phyloP scores from a whole-genome alignment of 1,140 invertebrate species.

The Drosophila elegans region DNA sequence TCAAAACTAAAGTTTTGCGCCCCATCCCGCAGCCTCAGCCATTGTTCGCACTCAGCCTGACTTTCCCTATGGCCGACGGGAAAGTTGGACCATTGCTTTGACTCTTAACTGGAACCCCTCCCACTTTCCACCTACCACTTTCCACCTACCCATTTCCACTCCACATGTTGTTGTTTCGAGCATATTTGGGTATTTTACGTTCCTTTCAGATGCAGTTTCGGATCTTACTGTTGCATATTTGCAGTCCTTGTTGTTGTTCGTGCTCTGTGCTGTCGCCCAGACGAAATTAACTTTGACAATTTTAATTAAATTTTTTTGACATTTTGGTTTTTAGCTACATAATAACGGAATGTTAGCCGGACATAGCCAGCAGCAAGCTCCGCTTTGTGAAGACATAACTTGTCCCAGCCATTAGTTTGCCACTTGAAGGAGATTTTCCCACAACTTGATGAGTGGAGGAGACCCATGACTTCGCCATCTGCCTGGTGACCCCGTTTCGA shows the following conservation, averaged over 20 bases:
- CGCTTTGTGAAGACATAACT: constrained; percentile 11
- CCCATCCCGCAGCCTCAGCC: neutral
- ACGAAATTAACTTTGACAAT: constrained; percentile 75
- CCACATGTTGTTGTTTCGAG: constrained; percentile 38
- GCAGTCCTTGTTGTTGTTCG: constrained; percentile 15
- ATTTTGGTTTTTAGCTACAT: constrained; percentile 61
- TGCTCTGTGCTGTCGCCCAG: constrained; percentile 20
- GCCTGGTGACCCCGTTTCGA: constrained; percentile 4
- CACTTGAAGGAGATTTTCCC: constrained; percentile 8
- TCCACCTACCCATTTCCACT: neutral
- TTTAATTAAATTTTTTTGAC: constrained; percentile 77
- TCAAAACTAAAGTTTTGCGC: constrained; percentile 70
- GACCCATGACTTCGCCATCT: neutral
- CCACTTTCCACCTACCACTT: neutral
- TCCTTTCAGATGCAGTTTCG: constrained; percentile 33
- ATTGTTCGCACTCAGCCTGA: constrained; percentile 5
- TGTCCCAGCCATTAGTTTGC: constrained; percentile 3
- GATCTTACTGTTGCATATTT: constrained; percentile 39
- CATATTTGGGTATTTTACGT: constrained; percentile 67
- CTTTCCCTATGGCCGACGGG: constrained; percentile 33
- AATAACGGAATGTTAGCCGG: constrained; percentile 49
- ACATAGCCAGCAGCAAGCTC: constrained; percentile 14
- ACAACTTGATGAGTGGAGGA: constrained; percentile 6
- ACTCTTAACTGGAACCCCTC: constrained; percentile 29
- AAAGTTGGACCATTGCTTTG: constrained; percentile 45